Conservation (phyloP, 2,113 vertebrate genomes). For the Macheiramphus alcinus region DNA sequence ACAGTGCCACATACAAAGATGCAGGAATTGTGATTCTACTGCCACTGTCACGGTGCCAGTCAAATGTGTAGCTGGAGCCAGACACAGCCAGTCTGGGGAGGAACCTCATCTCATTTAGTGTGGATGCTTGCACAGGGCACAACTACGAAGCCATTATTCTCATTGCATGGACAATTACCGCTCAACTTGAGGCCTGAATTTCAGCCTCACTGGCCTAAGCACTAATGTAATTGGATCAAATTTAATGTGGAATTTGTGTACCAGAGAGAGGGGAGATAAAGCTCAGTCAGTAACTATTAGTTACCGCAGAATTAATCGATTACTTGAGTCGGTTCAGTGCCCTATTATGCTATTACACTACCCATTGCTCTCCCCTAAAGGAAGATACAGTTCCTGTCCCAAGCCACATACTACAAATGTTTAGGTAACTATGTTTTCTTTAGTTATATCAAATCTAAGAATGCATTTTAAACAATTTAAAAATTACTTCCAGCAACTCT, state of each 20-base stretch:
- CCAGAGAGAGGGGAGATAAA: background rate
- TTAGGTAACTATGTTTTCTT: background rate
- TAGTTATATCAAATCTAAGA: background rate
- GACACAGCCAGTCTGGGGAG: background rate
- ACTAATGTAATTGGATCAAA: background rate
- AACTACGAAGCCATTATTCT: background rate
- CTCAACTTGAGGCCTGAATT: background rate
- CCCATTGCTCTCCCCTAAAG: background rate
- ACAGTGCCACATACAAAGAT: background rate
- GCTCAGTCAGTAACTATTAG: background rate
- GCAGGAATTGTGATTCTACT: background rate
- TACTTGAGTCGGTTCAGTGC: background rate
- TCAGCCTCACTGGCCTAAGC: background rate
- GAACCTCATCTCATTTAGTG: background rate
- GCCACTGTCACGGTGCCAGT: background rate
- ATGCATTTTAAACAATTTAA: background rate
- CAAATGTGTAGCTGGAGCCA: background rate
- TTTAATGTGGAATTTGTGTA: background rate
- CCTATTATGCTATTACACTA: background rate
- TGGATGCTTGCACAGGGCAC: background rate
- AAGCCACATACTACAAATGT: background rate
- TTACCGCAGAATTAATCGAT: background rate
- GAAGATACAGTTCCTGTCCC: background rate
- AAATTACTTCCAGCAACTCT: background rate
- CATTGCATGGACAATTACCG: conserved; percentile 4